These are phyloP conservation scores for Agriopis leucophaearia DNA, from an alignment of 2,888 invertebrate genomes.

Conservation along the genomic window DNA sequence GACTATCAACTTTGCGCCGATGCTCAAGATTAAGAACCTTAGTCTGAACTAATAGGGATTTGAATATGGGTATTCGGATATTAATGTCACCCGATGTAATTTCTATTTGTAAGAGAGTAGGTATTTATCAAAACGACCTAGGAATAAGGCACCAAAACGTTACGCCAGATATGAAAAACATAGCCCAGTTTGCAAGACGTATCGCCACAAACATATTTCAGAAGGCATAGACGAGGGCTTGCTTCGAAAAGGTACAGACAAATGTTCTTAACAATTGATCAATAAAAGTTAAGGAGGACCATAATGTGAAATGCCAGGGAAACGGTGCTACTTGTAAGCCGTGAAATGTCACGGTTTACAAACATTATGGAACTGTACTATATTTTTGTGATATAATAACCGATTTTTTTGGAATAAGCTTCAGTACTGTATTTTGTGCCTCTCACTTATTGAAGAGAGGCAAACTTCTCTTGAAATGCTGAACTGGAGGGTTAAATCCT, in stretches of 20 bases:
- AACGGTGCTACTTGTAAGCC: slow-evolving; percentile 15
- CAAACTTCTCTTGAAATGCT: too few species aligned
- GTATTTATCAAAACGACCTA: not conserved
- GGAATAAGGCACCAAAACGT: not conserved
- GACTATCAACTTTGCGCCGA: too few species aligned
- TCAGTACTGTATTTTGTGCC: not conserved
- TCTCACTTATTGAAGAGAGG: too few species aligned
- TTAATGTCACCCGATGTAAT: not conserved
- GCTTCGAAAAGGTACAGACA: slow-evolving; percentile 9
- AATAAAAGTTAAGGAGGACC: slow-evolving; percentile 34
- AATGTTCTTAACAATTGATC: slow-evolving; percentile 24
- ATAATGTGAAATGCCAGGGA: slow-evolving; percentile 37
- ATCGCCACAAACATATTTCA: not conserved
- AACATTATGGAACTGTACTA: slow-evolving; percentile 7
- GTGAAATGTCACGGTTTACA: slow-evolving; percentile 34
- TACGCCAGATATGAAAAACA: not conserved
- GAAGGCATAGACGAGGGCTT: not conserved
- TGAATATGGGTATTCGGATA: too few species aligned
- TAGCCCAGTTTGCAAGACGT: not conserved
- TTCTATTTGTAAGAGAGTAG: not conserved
- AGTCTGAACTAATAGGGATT: too few species aligned
- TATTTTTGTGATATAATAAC: not conserved
- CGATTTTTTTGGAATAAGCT: not conserved
- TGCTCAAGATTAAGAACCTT: too few species aligned
- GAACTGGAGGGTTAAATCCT: too few species aligned